Evolutionary conservation across 2,113 vertebrate genomes (phyloP).

Genomic region (Mystacornis crossleyi): DNA sequence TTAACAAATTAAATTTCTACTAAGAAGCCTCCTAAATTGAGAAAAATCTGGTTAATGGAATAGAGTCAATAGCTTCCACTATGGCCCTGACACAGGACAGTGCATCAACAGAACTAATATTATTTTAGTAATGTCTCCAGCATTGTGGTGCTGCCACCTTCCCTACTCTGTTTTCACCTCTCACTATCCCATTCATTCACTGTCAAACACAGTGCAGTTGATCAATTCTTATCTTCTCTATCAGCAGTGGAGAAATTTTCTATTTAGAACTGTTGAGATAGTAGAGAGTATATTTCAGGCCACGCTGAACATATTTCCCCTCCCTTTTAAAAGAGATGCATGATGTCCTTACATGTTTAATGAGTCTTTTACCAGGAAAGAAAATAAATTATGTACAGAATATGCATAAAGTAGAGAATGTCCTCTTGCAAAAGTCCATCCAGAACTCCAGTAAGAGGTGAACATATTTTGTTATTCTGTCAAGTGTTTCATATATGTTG

Average conservation of each 20-base stretch:
- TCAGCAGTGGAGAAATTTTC: not conserved
- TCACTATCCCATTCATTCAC: not conserved
- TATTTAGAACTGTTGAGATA: not conserved
- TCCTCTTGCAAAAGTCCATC: not conserved
- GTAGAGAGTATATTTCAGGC: not conserved
- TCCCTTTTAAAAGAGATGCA: not conserved
- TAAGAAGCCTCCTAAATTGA: not conserved
- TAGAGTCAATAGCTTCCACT: slow-evolving; percentile 2
- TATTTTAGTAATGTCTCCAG: not conserved
- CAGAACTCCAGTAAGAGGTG: not conserved
- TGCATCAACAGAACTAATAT: not conserved
- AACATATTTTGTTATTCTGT: not conserved
- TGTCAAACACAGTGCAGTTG: not conserved
- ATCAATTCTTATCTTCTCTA: not conserved
- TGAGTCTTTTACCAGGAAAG: not conserved
- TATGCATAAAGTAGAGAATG: not conserved
- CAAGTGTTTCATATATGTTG: not conserved
- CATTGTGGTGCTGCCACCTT: not conserved
- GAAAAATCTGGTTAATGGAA: not conserved
- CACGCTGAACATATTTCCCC: not conserved
- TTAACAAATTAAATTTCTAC: slow-evolving; percentile 35
- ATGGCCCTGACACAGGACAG: not conserved
- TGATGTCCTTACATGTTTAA: not conserved
- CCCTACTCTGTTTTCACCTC: not conserved
- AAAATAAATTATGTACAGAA: not conserved